Percentiles rank a stretch among this genome's conserved stretches.
These are phyloP conservation scores for Pantherophis vulpinus DNA, from an alignment of 2,797 vertebrate genomes.

Conservation along the genomic window DNA sequence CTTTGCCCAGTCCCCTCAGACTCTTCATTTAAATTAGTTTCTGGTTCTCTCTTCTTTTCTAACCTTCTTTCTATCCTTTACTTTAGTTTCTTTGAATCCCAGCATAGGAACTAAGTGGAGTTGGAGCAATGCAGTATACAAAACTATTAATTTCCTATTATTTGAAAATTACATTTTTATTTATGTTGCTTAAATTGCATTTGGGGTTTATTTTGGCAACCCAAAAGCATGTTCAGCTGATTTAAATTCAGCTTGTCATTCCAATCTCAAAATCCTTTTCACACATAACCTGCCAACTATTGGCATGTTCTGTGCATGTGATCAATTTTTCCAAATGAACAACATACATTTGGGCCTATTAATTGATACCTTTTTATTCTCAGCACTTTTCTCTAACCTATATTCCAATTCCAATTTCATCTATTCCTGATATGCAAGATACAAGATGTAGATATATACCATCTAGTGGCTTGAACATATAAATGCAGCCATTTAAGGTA, in stretches of 20 bases:
- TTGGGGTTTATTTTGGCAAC: background rate
- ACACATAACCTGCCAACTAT: background rate
- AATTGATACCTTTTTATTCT: background rate
- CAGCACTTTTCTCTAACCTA: background rate
- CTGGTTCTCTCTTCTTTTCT: background rate
- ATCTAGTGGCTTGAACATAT: slow-evolving; percentile 10
- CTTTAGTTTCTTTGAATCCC: background rate
- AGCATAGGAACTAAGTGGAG: background rate
- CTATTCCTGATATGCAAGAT: background rate
- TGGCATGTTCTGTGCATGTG: background rate
- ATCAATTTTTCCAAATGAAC: background rate
- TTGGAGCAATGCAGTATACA: background rate
- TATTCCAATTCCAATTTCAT: background rate
- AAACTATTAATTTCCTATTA: background rate
- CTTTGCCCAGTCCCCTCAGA: background rate
- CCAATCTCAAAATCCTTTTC: background rate
- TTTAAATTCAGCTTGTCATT: background rate
- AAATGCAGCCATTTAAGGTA: background rate
- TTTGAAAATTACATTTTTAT: background rate
- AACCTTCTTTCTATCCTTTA: background rate
- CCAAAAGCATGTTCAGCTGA: background rate
- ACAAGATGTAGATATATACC: background rate
- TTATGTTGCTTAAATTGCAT: background rate
- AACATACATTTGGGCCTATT: background rate
- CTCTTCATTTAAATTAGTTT: background rate